Conservation (phyloP, 2,113 vertebrate genomes). For the Ia io region DNA sequence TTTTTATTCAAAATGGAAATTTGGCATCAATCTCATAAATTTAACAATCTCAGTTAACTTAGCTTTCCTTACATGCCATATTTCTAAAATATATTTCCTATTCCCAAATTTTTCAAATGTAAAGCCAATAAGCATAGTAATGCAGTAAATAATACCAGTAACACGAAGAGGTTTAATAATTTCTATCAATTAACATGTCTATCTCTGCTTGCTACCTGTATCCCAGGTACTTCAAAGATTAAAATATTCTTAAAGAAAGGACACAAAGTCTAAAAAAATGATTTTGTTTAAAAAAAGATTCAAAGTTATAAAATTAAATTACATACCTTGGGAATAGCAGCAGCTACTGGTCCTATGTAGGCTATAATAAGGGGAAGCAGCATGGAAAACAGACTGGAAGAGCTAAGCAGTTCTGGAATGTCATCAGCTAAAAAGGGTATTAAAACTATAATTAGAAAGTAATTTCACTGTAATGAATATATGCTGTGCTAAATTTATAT, state of each 20-base stretch:
- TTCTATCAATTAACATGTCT: not conserved
- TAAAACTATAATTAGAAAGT: constrained; percentile 55
- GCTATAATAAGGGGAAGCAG: constrained; percentile 98
- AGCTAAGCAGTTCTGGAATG: constrained; percentile 97
- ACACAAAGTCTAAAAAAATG: not conserved
- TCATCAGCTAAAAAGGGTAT: constrained; percentile 90
- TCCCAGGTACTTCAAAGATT: not conserved
- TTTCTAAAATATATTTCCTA: constrained; percentile 33
- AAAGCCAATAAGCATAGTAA: not conserved
- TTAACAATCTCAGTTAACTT: not conserved
- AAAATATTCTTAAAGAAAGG: not conserved
- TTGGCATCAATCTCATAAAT: not conserved
- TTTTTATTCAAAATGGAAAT: constrained; percentile 14
- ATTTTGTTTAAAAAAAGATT: not conserved
- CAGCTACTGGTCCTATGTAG: constrained; percentile 97
- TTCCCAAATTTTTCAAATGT: constrained; percentile 22
- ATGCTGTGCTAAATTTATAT: not conserved
- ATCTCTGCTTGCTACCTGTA: not conserved
- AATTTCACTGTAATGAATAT: not conserved
- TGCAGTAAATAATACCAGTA: not conserved
- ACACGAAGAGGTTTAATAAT: not conserved
- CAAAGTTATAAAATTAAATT: constrained; percentile 39
- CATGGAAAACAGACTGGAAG: constrained; percentile 98
- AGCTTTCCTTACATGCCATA: not conserved
- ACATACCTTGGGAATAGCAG: constrained; percentile 96